Conservation (phyloP, 2,113 vertebrate species). For the Hystrix brachyura region DNA sequence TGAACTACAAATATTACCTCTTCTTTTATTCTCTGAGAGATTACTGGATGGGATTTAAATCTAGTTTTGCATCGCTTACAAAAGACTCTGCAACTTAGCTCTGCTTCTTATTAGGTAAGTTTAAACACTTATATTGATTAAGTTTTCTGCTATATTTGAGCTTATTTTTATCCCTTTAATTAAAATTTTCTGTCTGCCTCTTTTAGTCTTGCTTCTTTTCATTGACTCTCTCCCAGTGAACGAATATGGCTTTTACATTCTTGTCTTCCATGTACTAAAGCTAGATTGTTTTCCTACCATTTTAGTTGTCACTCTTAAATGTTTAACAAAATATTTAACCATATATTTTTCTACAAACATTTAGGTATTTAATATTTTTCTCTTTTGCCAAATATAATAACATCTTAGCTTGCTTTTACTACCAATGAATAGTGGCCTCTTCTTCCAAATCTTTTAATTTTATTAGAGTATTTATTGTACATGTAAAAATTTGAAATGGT, state of each 20-base stretch:
- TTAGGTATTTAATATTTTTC: slow-evolving; percentile 41
- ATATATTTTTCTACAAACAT: slow-evolving; percentile 24
- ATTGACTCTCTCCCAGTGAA: neutral
- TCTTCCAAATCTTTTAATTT: neutral
- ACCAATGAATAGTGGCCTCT: neutral
- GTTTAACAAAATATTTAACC: slow-evolving; percentile 55
- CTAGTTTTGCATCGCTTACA: neutral
- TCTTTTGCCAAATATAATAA: slow-evolving; percentile 27
- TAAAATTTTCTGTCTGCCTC: slow-evolving; percentile 27
- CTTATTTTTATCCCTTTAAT: slow-evolving; percentile 18
- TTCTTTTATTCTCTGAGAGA: slow-evolving; percentile 37
- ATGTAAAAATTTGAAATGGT: slow-evolving; percentile 15
- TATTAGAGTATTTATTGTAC: neutral
- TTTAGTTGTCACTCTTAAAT: slow-evolving; percentile 42
- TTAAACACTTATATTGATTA: neutral
- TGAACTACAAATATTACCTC: neutral
- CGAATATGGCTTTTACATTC: neutral
- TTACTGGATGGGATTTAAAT: neutral
- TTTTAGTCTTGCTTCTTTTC: slow-evolving; percentile 52
- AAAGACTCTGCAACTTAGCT: neutral
- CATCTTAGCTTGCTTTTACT: neutral
- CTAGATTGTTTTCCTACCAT: slow-evolving; percentile 19
- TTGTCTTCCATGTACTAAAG: neutral
- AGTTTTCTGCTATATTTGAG: neutral
- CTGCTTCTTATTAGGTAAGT: slow-evolving; percentile 46